phyloP scores from a whole-genome alignment of 2,113 vertebrate genomes.

The Corvus hawaiiensis region DNA sequence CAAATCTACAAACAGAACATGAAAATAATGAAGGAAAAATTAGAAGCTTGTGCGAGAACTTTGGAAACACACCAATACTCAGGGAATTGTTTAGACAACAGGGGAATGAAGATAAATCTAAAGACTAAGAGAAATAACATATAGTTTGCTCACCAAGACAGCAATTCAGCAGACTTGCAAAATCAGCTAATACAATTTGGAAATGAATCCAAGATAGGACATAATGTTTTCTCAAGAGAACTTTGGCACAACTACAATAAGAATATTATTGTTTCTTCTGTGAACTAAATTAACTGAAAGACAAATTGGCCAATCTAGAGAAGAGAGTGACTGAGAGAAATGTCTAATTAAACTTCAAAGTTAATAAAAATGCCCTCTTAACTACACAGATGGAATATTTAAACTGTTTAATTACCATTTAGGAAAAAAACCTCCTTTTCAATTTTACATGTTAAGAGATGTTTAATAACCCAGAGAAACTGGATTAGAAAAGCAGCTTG shows the following conservation, averaged over 20 bases:
- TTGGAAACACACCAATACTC: not conserved
- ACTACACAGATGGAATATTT: not conserved
- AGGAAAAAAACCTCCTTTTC: not conserved
- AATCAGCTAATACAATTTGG: not conserved
- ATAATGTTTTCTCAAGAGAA: not conserved
- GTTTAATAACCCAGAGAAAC: not conserved
- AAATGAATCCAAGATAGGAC: not conserved
- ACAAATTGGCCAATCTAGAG: slow-evolving; percentile 11
- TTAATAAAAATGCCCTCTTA: not conserved
- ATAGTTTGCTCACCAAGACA: not conserved
- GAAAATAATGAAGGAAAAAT: not conserved
- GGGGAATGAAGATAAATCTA: not conserved
- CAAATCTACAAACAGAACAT: not conserved
- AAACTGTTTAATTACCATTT: not conserved
- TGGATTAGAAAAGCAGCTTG: not conserved
- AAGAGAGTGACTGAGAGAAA: not conserved
- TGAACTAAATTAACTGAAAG: slow-evolving; percentile 22
- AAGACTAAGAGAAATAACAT: not conserved
- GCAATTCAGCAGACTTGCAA: not conserved
- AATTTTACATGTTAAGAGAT: not conserved
- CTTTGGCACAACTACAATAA: slow-evolving; percentile 4
- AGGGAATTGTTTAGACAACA: not conserved
- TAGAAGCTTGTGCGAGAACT: not conserved
- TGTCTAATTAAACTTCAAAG: slow-evolving; percentile 12
- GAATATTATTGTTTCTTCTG: not conserved